A percentile compares a stretch with the other conserved stretches of the same genome.
Evolutionary conservation across 2,888 invertebrate genomes (phyloP).

Genomic region (Cataglyphis rosenhaueri): DNA sequence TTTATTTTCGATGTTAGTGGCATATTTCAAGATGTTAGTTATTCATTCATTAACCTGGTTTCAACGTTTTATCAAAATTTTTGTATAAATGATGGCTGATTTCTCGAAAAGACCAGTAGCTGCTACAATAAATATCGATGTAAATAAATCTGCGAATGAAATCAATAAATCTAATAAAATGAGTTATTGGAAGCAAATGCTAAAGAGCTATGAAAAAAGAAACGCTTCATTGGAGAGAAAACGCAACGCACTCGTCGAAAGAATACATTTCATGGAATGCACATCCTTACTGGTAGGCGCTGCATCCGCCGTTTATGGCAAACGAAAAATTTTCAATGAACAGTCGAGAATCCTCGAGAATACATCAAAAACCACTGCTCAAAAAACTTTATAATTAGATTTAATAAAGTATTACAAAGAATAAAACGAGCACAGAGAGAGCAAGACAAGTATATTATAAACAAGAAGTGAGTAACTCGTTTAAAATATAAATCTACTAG

Average conservation of each 20-base stretch:
- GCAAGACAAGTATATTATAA: neutral
- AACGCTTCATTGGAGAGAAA: slow-evolving; percentile 76
- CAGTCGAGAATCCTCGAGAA: neutral
- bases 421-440: neutral
- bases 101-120: neutral
- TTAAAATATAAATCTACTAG: neutral
- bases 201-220: slow-evolving; percentile 75
- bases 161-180: slow-evolving; percentile 43
- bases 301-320: slow-evolving; percentile 20
- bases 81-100: slow-evolving; percentile 14
- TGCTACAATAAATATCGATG: neutral
- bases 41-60: neutral
- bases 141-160: neutral
- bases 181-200: slow-evolving; percentile 76
- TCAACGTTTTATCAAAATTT: slow-evolving; percentile 29
- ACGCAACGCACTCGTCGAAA: slow-evolving; percentile 73
- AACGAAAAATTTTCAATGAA: slow-evolving; percentile 2
- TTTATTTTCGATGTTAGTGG: slow-evolving; percentile 1
- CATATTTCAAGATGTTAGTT: neutral
- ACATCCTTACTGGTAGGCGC: slow-evolving; percentile 75
- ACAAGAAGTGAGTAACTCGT: neutral
- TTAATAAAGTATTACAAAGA: neutral
- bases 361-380: neutral
- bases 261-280: slow-evolving; percentile 78
- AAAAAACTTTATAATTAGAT: neutral